Percentiles rank a stretch among this genome's conserved stretches.
These are phyloP conservation scores for Cartodere bifasciata DNA, from an alignment of 2,888 invertebrate species.

Conservation along the genomic window DNA sequence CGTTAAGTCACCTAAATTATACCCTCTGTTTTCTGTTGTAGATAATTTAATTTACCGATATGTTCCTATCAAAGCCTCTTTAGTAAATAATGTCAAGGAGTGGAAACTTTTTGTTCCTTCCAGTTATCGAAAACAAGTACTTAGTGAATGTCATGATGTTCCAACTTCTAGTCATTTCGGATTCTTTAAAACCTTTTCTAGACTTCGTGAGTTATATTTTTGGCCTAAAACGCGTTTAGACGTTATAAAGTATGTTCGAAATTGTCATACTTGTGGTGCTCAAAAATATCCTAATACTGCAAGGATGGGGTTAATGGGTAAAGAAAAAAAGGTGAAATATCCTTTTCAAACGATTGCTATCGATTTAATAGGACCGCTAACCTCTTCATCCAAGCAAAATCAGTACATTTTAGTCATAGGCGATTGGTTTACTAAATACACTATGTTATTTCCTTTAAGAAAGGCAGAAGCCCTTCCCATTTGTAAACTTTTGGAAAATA, in stretches of 20 bases:
- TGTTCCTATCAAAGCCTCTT: too few species aligned
- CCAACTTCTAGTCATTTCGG: constrained; percentile 9
- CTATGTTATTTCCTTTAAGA: constrained; percentile 1
- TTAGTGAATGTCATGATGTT: constrained; percentile 3
- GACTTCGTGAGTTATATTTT: constrained; percentile 7
- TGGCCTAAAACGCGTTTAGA: constrained; percentile 9
- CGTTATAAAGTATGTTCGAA: constrained; percentile 9
- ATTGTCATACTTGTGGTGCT: constrained; percentile 1
- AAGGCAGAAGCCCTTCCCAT: constrained; percentile 1
- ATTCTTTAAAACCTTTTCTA: constrained; percentile 5
- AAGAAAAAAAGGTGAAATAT: constrained; percentile 4
- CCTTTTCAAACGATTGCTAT: constrained; percentile 5
- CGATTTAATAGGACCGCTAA: constrained; percentile 5
- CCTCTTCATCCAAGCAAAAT: constrained; percentile 1
- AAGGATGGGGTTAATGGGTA: constrained; percentile 2
- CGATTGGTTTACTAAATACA: constrained; percentile 7
- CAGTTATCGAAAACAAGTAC: constrained; percentile 3
- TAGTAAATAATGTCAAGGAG: too few species aligned
- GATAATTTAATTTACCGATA: constrained; percentile 10
- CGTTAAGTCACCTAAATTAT: constrained; percentile 6
- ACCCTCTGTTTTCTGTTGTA: constrained; percentile 11
- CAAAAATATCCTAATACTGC: constrained; percentile 2
- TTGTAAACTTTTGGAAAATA: too few species aligned
- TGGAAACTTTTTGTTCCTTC: too few species aligned
- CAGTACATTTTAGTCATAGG: constrained; percentile 2